Percentiles rank a stretch among this genome's conserved stretches.
phyloP scores from a whole-genome alignment of 2,797 vertebrate genomes.

The Taenioides sp. region DNA sequence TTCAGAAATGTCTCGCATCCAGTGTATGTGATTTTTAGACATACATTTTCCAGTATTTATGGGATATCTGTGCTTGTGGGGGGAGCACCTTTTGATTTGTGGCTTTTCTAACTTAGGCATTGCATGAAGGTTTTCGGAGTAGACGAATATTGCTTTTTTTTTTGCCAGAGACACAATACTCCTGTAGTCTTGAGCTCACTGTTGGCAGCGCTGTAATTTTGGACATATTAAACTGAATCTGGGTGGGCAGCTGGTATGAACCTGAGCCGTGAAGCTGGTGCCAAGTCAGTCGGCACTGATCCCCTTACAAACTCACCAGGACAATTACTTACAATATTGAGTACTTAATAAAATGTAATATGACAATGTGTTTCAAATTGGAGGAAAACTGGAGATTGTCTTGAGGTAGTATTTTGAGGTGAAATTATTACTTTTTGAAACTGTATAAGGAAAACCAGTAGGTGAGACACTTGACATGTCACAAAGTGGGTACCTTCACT shows the following conservation, averaged over 20 bases:
- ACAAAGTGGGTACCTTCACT: conserved; percentile 8
- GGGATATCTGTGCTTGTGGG: conserved; percentile 57
- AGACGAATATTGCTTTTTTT: conserved; percentile 45
- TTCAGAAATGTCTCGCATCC: conserved; percentile 27
- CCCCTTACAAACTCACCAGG: conserved; percentile 63
- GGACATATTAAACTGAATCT: conserved; percentile 73
- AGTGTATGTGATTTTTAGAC: conserved; percentile 43
- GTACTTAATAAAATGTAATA: conserved; percentile 44
- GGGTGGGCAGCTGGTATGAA: conserved; percentile 81
- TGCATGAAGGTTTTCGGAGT: conserved; percentile 48
- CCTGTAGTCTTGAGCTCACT: conserved; percentile 68
- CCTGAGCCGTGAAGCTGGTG: conserved; percentile 60
- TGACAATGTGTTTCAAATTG: conserved; percentile 39
- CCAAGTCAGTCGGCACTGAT: conserved; percentile 71
- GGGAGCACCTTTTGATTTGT: conserved; percentile 64
- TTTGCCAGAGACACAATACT: conserved; percentile 71
- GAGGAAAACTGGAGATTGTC: conserved; percentile 7
- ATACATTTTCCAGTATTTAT: conserved; percentile 58
- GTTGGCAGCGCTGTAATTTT: conserved; percentile 68
- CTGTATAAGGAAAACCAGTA: neutral
- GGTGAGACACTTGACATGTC: conserved; percentile 8
- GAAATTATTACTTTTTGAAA: conserved; percentile 12
- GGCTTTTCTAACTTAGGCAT: conserved; percentile 53
- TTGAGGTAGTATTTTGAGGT: conserved; percentile 8
- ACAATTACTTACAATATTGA: conserved; percentile 42